phyloP scores from a whole-genome alignment of 2,797 vertebrate species.

The Hafferia zeledoni region DNA sequence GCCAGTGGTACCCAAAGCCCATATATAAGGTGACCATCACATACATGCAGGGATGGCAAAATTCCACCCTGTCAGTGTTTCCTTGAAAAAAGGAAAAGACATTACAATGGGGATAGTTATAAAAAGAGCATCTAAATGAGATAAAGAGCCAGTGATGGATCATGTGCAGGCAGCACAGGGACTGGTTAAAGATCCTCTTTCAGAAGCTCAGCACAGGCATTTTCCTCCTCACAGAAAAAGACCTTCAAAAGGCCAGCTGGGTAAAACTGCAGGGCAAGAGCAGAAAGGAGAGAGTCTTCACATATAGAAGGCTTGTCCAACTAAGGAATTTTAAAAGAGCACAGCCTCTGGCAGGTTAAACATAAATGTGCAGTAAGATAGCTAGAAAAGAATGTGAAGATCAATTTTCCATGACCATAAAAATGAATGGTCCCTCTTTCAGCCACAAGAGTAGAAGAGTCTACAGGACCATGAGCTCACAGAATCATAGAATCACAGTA shows the following conservation, averaged over 20 bases:
- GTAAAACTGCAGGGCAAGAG: neutral
- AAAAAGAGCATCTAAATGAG: neutral
- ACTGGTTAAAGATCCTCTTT: neutral
- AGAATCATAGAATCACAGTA: neutral
- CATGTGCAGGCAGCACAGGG: accelerated
- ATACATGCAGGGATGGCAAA: neutral
- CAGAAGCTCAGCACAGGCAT: neutral
- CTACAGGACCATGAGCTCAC: neutral
- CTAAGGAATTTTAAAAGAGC: neutral
- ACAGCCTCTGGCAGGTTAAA: neutral
- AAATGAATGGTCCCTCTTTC: neutral
- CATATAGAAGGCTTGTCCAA: neutral
- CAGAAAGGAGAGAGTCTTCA: neutral
- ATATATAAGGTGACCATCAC: neutral
- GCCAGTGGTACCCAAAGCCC: neutral
- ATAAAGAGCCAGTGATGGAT: neutral
- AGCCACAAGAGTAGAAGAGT: neutral
- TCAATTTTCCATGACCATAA: neutral
- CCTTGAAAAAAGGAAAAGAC: neutral
- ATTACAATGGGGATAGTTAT: neutral
- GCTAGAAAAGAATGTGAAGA: neutral
- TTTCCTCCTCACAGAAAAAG: neutral
- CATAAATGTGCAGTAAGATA: neutral
- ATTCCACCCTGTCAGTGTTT: neutral
- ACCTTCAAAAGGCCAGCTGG: neutral